A percentile compares a stretch with the other conserved stretches of the same genome.
These are phyloP conservation scores for Proterorhinus semilunaris DNA, from an alignment of 2,113 vertebrate genomes.

Conservation along the genomic window DNA sequence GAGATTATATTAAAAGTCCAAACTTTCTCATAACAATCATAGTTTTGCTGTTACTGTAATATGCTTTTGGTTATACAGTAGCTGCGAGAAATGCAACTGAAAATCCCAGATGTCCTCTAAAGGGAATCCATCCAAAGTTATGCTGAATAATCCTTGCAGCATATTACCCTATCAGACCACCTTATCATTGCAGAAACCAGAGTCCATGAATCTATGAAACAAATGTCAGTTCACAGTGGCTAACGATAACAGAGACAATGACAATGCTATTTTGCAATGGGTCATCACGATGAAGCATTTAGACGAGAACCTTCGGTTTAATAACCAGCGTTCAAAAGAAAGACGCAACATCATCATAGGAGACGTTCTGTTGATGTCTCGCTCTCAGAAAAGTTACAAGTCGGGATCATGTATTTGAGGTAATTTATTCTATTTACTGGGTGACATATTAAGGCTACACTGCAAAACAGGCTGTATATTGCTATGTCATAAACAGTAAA, in stretches of 20 bases:
- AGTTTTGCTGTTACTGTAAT: slow-evolving; percentile 17
- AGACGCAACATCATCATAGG: too few relatives aligned
- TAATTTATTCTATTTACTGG: too few relatives aligned
- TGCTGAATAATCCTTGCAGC: slow-evolving; percentile 19
- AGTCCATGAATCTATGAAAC: slow-evolving; percentile 21
- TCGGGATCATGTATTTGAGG: too few relatives aligned
- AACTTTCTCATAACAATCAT: slow-evolving; percentile 15
- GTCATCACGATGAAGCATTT: too few relatives aligned
- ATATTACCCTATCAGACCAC: slow-evolving; percentile 20
- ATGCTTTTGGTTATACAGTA: slow-evolving; percentile 11
- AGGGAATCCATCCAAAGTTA: slow-evolving; percentile 13
- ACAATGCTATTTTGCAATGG: too few relatives aligned
- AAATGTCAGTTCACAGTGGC: slow-evolving; percentile 22
- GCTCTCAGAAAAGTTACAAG: too few relatives aligned
- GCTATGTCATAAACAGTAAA: too few relatives aligned
- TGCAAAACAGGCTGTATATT: too few relatives aligned
- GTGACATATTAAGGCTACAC: too few relatives aligned
- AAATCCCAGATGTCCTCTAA: slow-evolving; percentile 3
- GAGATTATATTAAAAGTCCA: slow-evolving; percentile 11
- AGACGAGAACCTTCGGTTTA: too few relatives aligned
- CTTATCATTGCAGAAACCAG: slow-evolving; percentile 29
- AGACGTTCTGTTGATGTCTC: too few relatives aligned
- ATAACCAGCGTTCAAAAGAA: too few relatives aligned
- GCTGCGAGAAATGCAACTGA: background rate
- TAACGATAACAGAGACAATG: slow-evolving; percentile 10